Evolutionary conservation across 2,797 vertebrate genomes (phyloP).

Genomic region (Lophius americanus): DNA sequence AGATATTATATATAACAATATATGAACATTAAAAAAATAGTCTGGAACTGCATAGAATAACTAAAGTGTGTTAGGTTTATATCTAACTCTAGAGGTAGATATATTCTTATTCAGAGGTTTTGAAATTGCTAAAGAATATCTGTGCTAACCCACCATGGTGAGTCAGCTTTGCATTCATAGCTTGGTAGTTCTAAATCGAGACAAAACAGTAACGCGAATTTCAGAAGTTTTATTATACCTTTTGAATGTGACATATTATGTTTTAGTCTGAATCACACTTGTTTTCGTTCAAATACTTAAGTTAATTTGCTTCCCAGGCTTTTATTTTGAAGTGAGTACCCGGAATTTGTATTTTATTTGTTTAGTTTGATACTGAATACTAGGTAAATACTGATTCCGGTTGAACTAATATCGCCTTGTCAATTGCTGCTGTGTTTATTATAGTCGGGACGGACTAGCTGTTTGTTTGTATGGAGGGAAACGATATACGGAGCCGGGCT

Average conservation of each 20-base stretch:
- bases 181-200: background rate
- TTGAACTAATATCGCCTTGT: accelerated
- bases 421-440: too few species aligned
- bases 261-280: accelerated
- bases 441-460: accelerated
- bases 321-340: slow-evolving; percentile 23
- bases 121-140: too few species aligned
- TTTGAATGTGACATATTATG: too few species aligned
- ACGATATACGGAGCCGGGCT: slow-evolving; percentile 16
- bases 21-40: background rate
- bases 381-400: background rate
- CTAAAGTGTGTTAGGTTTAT: accelerated
- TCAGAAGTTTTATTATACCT: background rate
- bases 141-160: too few species aligned
- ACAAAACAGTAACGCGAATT: background rate
- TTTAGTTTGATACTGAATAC: accelerated
- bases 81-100: too few species aligned
- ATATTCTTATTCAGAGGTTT: too few species aligned
- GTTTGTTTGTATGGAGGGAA: slow-evolving; percentile 70
- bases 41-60: too few species aligned
- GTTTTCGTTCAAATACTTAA: background rate
- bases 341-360: background rate
- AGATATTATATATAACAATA: background rate
- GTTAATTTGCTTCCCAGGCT: accelerated
- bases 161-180: too few species aligned